These are phyloP conservation scores for Drosophila equinoxialis DNA, from an alignment of 1,140 invertebrate species.

Conservation along the genomic window DNA sequence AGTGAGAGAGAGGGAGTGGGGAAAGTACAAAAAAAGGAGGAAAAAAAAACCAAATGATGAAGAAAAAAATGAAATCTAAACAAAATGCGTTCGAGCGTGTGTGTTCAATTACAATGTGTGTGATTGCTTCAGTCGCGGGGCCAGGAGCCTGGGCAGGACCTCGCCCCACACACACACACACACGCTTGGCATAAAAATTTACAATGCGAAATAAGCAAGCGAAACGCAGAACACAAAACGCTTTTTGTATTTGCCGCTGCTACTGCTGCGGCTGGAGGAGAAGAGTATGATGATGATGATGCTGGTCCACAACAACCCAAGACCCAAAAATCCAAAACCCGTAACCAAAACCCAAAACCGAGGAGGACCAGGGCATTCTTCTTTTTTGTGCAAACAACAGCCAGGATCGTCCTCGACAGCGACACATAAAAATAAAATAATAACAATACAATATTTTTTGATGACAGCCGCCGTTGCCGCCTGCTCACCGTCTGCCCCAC, in stretches of 20 bases:
- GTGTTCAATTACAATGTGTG: slow-evolving; percentile 83
- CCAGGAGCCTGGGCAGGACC: slow-evolving; percentile 26
- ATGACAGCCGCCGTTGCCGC: slow-evolving; percentile 59
- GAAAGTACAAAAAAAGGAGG: slow-evolving; percentile 1
- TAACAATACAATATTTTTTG: slow-evolving; percentile 82
- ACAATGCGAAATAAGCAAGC: slow-evolving; percentile 80
- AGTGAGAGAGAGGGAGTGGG: slow-evolving; percentile 22
- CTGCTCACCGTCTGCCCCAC: slow-evolving; percentile 5
- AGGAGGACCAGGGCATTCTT: slow-evolving; percentile 60
- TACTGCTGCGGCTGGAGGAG: background rate
- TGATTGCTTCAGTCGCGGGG: slow-evolving; percentile 71
- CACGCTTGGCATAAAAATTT: slow-evolving; percentile 70
- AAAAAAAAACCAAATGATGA: slow-evolving; percentile 25
- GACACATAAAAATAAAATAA: slow-evolving; percentile 80
- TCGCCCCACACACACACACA: slow-evolving; percentile 40
- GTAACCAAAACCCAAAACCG: slow-evolving; percentile 10
- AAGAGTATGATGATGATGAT: background rate
- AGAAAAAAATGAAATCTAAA: slow-evolving; percentile 78
- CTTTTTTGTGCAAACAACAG: slow-evolving; percentile 69
- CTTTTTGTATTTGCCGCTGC: slow-evolving; percentile 40
- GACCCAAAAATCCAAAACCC: background rate
- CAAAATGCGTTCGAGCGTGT: slow-evolving; percentile 82
- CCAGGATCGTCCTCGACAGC: slow-evolving; percentile 30
- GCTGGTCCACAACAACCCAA: slow-evolving; percentile 4
- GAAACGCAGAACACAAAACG: slow-evolving; percentile 66